Percentiles rank a stretch among this genome's conserved stretches.
Conservation (phyloP, 2,113 vertebrate species). For the Numenius arquata region DNA sequence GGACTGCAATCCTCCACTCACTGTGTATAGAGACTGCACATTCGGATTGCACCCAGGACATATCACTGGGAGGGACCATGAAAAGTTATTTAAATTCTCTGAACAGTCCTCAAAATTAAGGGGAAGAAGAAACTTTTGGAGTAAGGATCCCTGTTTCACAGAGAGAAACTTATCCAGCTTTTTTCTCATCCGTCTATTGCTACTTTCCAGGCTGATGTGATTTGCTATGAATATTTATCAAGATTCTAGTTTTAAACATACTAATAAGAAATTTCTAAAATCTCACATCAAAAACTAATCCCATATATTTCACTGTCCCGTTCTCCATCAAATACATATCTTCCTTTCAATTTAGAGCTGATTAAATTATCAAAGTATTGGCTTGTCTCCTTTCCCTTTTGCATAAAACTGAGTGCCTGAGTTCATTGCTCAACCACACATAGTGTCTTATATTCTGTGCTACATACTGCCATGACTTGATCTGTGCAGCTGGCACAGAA, state of each 20-base stretch:
- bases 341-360: neutral
- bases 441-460: constrained; percentile 1
- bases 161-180: neutral
- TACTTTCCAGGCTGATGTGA: rapidly evolving
- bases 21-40: neutral
- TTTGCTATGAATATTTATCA: neutral
- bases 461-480: neutral
- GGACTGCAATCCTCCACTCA: no score
- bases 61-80: rapidly evolving
- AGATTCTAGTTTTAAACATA: neutral
- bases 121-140: neutral
- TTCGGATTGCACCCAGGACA: rapidly evolving
- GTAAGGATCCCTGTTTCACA: neutral
- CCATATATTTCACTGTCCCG: neutral
- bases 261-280: neutral
- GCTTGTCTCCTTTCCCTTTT: neutral
- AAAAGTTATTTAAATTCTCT: neutral
- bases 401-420: neutral
- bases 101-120: neutral
- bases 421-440: neutral
- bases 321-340: neutral
- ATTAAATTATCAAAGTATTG: constrained; percentile 18
- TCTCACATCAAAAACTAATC: neutral
- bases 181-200: neutral
- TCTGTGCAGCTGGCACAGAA: neutral